These are phyloP conservation scores for Nerophis ophidion DNA, from an alignment of 2,113 vertebrate species.

Conservation along the genomic window DNA sequence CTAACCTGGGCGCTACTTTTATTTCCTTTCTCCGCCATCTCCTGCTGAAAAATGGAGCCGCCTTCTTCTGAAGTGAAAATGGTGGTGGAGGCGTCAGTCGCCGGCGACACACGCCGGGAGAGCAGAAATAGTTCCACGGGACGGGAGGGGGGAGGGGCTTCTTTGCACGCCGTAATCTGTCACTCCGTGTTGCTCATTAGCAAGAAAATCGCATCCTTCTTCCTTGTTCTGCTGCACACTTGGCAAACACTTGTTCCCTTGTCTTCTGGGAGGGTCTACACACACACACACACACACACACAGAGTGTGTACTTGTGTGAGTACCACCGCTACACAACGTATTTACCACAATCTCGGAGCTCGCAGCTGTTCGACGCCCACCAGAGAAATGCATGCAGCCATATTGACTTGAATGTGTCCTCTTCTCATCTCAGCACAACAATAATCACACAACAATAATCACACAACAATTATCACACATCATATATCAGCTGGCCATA, in stretches of 20 bases:
- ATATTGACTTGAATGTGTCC: background rate
- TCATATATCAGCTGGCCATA: background rate
- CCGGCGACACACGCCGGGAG: constrained; percentile 43
- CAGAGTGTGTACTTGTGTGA: constrained; percentile 3
- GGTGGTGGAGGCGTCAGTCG: constrained; percentile 33
- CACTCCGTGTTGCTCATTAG: constrained; percentile 55
- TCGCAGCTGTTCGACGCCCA: background rate
- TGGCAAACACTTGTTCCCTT: constrained; percentile 39
- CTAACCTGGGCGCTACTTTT: constrained; percentile 13
- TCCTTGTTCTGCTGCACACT: constrained; percentile 31
- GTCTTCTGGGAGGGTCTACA: constrained; percentile 17
- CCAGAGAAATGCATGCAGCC: background rate
- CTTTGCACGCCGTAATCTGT: constrained; percentile 44
- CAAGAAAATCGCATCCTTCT: constrained; percentile 20
- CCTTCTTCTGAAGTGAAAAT: constrained; percentile 40
- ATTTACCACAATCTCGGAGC: background rate
- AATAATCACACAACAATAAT: background rate
- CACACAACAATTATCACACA: background rate
- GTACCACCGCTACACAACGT: background rate
- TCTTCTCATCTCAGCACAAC: background rate
- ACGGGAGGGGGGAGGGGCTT: constrained; percentile 2
- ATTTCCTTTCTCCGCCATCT: background rate
- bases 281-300: background rate
- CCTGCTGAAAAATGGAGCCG: constrained; percentile 4
- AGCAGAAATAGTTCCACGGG: constrained; percentile 44